Percentiles rank a stretch among this genome's conserved stretches.
phyloP scores from a whole-genome alignment of 1,140 invertebrate genomes.

The Heliothis subflexa region DNA sequence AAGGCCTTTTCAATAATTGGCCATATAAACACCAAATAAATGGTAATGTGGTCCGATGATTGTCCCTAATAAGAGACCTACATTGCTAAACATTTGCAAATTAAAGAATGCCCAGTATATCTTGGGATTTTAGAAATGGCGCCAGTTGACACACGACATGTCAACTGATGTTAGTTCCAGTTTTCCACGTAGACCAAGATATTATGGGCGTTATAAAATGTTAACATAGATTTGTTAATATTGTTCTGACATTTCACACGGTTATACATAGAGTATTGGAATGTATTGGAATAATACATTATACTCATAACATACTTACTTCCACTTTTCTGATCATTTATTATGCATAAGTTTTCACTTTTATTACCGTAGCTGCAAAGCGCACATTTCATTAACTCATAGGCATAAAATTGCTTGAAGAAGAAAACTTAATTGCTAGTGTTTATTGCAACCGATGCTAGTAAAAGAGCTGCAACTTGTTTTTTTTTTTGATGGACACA shows the following conservation, averaged over 20 bases:
- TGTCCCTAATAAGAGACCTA: conserved; percentile 44
- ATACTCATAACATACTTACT: background rate
- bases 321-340: background rate
- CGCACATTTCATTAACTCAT: no score
- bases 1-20: conserved; percentile 39
- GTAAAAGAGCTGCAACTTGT: no score
- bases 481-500: no score
- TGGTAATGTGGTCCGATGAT: conserved; percentile 29
- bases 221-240: background rate
- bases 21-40: conserved; percentile 33
- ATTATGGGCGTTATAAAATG: background rate
- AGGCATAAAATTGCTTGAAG: no score
- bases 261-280: background rate
- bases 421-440: no score
- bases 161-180: background rate
- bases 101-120: background rate
- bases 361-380: no score
- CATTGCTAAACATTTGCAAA: conserved; percentile 39
- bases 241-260: conserved; percentile 4
- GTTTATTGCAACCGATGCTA: no score
- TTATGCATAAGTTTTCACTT: background rate
- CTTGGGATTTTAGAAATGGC: background rate
- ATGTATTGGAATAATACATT: background rate
- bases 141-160: background rate
- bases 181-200: background rate